These are phyloP conservation scores for Acanthosoma haemorrhoidale DNA, from an alignment of 2,888 invertebrate species.

Conservation along the genomic window DNA sequence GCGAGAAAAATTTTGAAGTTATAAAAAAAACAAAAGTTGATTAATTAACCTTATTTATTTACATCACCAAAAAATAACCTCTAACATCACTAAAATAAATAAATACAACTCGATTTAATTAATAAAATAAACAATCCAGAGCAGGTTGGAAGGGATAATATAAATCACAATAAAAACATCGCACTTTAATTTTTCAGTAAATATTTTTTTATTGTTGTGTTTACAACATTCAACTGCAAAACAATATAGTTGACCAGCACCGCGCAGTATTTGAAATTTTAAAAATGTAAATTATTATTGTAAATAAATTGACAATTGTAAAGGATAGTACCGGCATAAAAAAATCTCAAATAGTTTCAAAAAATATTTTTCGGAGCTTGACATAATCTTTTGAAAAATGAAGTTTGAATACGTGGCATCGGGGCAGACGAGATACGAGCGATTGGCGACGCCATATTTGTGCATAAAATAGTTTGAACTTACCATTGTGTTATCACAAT, in stretches of 20 bases:
- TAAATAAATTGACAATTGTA: not conserved
- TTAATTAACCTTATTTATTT: too few relatives aligned
- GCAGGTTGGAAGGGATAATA: too few relatives aligned
- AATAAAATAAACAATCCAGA: too few relatives aligned
- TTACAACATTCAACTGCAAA: not conserved
- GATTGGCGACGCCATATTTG: slow-evolving; percentile 32
- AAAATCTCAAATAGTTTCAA: not conserved
- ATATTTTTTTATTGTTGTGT: too few relatives aligned
- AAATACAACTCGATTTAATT: too few relatives aligned
- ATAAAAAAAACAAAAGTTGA: too few relatives aligned
- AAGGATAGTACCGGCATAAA: not conserved
- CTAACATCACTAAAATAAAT: too few relatives aligned
- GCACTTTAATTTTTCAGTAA: too few relatives aligned
- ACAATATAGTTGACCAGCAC: not conserved
- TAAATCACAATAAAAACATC: too few relatives aligned
- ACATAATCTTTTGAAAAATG: not conserved
- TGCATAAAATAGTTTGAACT: slow-evolving; percentile 28
- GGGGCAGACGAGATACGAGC: not conserved
- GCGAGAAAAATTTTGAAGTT: too few relatives aligned
- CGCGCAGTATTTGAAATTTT: slow-evolving; percentile 10
- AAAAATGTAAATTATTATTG: not conserved
- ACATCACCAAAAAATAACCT: too few relatives aligned
- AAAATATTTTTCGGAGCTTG: not conserved
- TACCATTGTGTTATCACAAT: slow-evolving; percentile 40
- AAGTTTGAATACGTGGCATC: slow-evolving; percentile 2